phyloP scores from a whole-genome alignment of 2,888 invertebrate genomes.

The Notodonta ziczac region DNA sequence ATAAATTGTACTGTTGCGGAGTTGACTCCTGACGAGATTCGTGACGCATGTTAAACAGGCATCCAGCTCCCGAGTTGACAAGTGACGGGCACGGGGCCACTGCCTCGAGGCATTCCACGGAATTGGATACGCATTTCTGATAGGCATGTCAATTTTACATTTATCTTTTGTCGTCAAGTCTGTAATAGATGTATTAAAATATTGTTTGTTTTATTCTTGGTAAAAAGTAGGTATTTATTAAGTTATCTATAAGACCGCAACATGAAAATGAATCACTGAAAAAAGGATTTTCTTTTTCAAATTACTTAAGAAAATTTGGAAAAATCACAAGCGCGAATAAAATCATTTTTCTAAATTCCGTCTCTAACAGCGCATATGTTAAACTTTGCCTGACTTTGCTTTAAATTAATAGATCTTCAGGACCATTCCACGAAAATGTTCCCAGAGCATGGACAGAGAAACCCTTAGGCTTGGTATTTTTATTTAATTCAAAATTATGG shows the following conservation, averaged over 20 bases:
- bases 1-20: not conserved
- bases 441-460: slow-evolving; percentile 16
- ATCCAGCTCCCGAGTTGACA: slow-evolving; percentile 29
- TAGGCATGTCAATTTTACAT: slow-evolving; percentile 20
- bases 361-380: not conserved
- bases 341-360: not conserved
- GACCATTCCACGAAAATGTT: slow-evolving; percentile 9
- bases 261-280: no score
- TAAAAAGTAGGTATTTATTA: no score
- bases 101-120: slow-evolving; percentile 19
- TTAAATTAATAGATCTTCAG: not conserved
- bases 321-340: no score
- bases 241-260: no score
- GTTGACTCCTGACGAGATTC: slow-evolving; percentile 6
- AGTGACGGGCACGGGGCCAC: slow-evolving; percentile 18
- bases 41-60: slow-evolving; percentile 33
- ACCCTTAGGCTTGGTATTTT: slow-evolving; percentile 24
- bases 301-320: no score
- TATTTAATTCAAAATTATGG: slow-evolving; percentile 21
- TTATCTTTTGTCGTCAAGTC: not conserved
- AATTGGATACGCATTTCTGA: slow-evolving; percentile 25
- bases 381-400: not conserved
- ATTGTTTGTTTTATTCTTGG: no score
- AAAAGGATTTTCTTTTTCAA: no score
- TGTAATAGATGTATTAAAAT: not conserved